Conservation (phyloP, 2,113 vertebrate species). For the Mobula hypostoma region DNA sequence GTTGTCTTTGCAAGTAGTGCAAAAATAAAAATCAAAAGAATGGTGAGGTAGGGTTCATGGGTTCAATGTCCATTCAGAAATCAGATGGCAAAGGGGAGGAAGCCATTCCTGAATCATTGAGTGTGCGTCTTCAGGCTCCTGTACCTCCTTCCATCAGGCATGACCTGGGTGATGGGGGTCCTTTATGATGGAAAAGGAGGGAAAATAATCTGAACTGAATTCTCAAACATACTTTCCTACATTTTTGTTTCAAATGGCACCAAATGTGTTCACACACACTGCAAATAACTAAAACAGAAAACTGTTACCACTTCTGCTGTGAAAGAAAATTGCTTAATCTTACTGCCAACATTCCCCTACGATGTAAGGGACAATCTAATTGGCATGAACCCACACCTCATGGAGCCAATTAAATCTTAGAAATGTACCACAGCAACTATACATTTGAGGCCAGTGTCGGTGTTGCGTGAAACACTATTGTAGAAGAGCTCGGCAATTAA, state of each 20-base stretch:
- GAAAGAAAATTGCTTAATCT: background rate
- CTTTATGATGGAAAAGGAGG: no score
- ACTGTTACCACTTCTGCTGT: background rate
- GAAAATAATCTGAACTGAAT: background rate
- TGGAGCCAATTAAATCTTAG: constrained; percentile 13
- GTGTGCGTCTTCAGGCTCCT: no score
- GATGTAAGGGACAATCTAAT: background rate
- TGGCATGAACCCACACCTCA: constrained; percentile 20
- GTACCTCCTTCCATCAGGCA: no score
- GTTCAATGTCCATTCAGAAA: no score
- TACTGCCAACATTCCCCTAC: background rate
- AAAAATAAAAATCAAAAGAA: no score
- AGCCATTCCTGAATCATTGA: no score
- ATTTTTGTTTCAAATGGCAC: background rate
- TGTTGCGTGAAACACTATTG: background rate
- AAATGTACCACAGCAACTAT: background rate
- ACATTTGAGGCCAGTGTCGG: background rate
- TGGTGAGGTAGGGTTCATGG: no score
- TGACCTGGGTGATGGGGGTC: no score
- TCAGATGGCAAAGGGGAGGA: no score
- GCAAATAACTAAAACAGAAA: background rate
- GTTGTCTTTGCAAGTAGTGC: no score
- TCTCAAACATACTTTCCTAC: background rate
- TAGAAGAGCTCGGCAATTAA: background rate
- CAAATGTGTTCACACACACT: background rate